Evolutionary conservation across 1,140 invertebrate genomes (phyloP).

Genomic region (Aphaenogaster floridana): DNA sequence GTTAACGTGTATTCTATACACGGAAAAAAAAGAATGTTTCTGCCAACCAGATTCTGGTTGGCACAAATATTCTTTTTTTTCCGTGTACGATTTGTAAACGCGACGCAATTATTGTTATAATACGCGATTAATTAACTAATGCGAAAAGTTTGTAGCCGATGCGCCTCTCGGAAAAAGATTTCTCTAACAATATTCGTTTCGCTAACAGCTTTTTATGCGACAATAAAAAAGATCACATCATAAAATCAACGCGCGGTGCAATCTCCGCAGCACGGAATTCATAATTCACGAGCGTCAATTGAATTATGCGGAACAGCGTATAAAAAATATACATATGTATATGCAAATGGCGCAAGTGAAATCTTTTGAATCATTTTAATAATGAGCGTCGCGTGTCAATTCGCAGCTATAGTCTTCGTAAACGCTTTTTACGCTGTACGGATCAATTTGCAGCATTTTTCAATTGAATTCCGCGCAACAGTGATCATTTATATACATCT

Average conservation of each 20-base stretch:
- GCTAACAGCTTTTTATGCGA: constrained; percentile 31
- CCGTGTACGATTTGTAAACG: background rate
- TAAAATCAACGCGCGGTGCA: constrained; percentile 34
- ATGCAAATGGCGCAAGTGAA: constrained; percentile 45
- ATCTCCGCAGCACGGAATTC: constrained; percentile 34
- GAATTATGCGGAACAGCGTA: constrained; percentile 45
- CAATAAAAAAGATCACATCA: constrained; percentile 42
- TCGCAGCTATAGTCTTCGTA: constrained; percentile 5
- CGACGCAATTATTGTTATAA: constrained; percentile 15
- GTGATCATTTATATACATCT: background rate
- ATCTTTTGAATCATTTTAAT: constrained; percentile 58
- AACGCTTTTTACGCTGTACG: background rate
- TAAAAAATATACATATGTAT: constrained; percentile 57
- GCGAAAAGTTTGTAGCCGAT: constrained; percentile 34
- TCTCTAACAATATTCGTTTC: constrained; percentile 27
- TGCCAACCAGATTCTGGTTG: too few species aligned
- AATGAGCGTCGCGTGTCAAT: constrained; percentile 48
- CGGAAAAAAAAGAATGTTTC: too few species aligned
- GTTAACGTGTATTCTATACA: background rate
- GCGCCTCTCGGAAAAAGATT: constrained; percentile 33
- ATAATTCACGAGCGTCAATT: constrained; percentile 47
- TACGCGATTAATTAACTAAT: constrained; percentile 20
- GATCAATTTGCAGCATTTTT: constrained; percentile 35
- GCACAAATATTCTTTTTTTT: too few species aligned
- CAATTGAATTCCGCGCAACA: background rate